Evolutionary conservation across 2,888 invertebrate species (phyloP).

Genomic region (Acanthosepion esculentum): DNA sequence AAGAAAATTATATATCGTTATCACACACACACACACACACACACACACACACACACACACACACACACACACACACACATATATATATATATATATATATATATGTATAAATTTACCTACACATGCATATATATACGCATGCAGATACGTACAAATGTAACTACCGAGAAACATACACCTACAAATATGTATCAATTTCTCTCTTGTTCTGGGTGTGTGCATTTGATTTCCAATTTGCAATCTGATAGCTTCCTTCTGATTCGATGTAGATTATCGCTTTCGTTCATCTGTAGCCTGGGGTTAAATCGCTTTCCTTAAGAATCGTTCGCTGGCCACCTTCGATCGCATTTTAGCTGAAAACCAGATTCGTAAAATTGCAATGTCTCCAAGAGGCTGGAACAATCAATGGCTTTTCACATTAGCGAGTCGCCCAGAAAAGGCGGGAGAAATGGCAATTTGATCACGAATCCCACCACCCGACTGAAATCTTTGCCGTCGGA

Average conservation of each 20-base stretch:
- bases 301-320: neutral
- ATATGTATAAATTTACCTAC: neutral
- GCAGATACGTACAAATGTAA: neutral
- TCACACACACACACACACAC: neutral
- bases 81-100: conserved; percentile 39
- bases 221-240: neutral
- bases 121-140: neutral
- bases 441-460: neutral
- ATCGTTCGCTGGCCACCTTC: neutral
- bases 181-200: neutral
- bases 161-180: neutral
- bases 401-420: neutral
- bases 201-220: neutral
- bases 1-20: too few relatives aligned
- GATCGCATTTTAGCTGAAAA: neutral
- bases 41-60: neutral
- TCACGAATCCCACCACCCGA: neutral
- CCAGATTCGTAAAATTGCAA: neutral
- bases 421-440: neutral
- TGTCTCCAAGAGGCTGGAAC: neutral
- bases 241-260: neutral
- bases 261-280: neutral
- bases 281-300: neutral
- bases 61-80: neutral
- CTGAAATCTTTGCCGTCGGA: neutral